Evolutionary conservation across 2,797 vertebrate genomes (phyloP).

Genomic region (Nyctalus aviator): DNA sequence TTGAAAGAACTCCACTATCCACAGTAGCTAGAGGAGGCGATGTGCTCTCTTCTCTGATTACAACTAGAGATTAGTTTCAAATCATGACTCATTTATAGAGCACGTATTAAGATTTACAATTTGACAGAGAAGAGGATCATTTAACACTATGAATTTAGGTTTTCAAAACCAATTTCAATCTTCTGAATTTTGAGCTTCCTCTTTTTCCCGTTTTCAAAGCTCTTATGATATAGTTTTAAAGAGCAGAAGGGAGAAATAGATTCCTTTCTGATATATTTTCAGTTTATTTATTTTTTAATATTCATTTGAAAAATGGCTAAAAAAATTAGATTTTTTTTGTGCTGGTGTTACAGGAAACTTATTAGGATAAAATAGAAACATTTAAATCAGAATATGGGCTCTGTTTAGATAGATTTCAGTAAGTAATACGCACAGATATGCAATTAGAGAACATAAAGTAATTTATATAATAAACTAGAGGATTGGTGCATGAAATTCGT

Average conservation of each 20-base stretch:
- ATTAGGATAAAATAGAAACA: slow-evolving; percentile 9
- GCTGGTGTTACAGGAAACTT: not conserved
- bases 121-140: not conserved
- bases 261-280: not conserved
- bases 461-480: not conserved
- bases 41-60: not conserved
- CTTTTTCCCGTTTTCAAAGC: not conserved
- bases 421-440: not conserved
- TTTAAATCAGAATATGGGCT: not conserved
- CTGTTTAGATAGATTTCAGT: slow-evolving; percentile 36
- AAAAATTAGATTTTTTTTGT: slow-evolving; percentile 5
- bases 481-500: too few relatives aligned
- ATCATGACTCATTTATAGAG: slow-evolving; percentile 51
- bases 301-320: slow-evolving; percentile 5
- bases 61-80: slow-evolving; percentile 57
- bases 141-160: not conserved
- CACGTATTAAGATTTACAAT: not conserved
- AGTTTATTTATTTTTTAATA: slow-evolving; percentile 9
- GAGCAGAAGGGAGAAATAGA: slow-evolving; percentile 15
- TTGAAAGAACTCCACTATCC: not conserved
- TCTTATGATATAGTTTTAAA: not conserved
- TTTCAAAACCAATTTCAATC: not conserved
- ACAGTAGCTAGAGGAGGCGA: not conserved
- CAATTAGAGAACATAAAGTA: slow-evolving; percentile 9
- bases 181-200: not conserved